phyloP scores from a whole-genome alignment of 2,888 invertebrate genomes.

The Romanomermis culicivorax region DNA sequence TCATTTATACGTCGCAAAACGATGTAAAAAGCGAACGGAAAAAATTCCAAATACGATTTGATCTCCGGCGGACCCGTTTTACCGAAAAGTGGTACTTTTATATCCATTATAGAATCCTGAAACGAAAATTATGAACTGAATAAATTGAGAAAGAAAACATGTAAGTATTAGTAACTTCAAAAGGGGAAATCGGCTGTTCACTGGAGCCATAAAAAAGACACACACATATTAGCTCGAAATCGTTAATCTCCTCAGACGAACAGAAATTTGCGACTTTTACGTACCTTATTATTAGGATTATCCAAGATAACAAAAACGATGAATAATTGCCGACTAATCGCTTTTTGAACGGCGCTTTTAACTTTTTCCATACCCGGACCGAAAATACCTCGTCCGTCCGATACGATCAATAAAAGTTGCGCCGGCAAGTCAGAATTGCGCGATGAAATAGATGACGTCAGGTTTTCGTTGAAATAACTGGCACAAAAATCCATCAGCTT shows the following conservation, averaged over 20 bases:
- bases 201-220: too few species aligned
- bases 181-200: neutral
- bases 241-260: too few species aligned
- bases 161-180: too few species aligned
- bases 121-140: conserved; percentile 23
- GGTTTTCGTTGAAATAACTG: conserved; percentile 8
- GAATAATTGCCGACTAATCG: conserved; percentile 61
- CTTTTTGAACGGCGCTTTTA: conserved; percentile 52
- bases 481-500: conserved; percentile 9
- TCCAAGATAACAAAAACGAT: conserved; percentile 86
- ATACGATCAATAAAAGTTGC: conserved; percentile 68
- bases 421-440: conserved; percentile 32
- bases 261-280: too few species aligned
- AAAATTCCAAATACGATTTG: conserved; percentile 68
- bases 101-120: conserved; percentile 72
- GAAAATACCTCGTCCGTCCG: conserved; percentile 81
- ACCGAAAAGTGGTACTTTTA: conserved; percentile 52
- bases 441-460: neutral
- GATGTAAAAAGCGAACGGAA: conserved; percentile 94
- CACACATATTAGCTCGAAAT: too few species aligned
- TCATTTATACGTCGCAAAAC: conserved; percentile 68
- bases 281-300: conserved; percentile 68
- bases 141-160: too few species aligned
- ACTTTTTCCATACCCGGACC: conserved; percentile 57
- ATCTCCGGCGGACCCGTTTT: conserved; percentile 40